A percentile compares a stretch with the other conserved stretches of the same genome.
These are phyloP conservation scores for Datnioides undecimradiatus DNA, from an alignment of 2,113 vertebrate species.

Conservation along the genomic window DNA sequence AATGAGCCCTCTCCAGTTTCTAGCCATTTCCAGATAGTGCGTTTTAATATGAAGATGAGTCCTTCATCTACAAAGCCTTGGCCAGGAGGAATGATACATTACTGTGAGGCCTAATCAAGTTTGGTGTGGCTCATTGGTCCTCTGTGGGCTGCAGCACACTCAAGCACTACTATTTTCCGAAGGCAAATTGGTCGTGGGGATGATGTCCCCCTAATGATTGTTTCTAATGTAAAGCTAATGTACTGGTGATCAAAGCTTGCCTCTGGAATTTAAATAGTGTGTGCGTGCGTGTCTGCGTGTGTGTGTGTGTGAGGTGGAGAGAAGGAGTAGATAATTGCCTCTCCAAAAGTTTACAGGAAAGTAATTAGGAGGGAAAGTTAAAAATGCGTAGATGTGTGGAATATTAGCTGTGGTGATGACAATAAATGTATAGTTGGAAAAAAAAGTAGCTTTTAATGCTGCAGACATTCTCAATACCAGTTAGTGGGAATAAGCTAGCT, in stretches of 20 bases:
- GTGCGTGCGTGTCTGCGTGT: conserved; percentile 34
- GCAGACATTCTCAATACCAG: not conserved
- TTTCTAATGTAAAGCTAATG: conserved; percentile 84
- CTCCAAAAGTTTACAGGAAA: conserved; percentile 64
- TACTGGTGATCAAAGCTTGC: conserved; percentile 78
- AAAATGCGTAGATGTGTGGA: conserved; percentile 42
- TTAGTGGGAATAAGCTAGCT: not conserved
- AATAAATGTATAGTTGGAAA: not conserved
- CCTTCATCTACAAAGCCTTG: conserved; percentile 65
- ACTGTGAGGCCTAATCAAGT: conserved; percentile 78
- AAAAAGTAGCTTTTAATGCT: not conserved
- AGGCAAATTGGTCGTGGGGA: conserved; percentile 80
- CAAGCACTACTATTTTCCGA: conserved; percentile 75
- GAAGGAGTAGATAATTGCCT: conserved; percentile 59
- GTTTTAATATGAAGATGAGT: conserved; percentile 57
- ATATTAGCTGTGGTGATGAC: conserved; percentile 18
- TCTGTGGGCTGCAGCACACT: conserved; percentile 66
- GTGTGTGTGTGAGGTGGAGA: conserved; percentile 34
- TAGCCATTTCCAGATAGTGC: conserved; percentile 13
- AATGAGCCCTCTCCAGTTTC: conserved; percentile 49
- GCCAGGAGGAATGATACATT: conserved; percentile 69
- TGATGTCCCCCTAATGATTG: conserved; percentile 80
- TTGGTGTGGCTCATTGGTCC: conserved; percentile 80
- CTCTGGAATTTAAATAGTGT: conserved; percentile 72
- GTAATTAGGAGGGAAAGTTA: conserved; percentile 64